Conservation (phyloP, 2,888 invertebrate genomes). For the Catocala sponsa region DNA sequence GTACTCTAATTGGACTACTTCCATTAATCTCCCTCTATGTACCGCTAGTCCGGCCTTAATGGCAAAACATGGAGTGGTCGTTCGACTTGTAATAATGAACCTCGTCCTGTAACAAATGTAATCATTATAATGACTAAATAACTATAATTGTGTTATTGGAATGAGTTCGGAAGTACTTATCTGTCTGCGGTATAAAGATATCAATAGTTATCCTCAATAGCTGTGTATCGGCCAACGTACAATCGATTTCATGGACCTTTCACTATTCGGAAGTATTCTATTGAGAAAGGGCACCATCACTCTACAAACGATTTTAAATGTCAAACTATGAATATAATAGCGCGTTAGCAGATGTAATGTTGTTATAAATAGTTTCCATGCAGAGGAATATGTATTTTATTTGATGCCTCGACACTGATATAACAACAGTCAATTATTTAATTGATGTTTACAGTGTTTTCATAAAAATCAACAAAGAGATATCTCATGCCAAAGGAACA, state of each 20-base stretch:
- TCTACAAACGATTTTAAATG: constrained; percentile 30
- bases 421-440: not conserved
- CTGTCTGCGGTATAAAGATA: not conserved
- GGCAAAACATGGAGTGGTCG: constrained; percentile 26
- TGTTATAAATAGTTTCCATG: not conserved
- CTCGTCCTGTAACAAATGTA: constrained; percentile 31
- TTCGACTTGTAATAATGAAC: constrained; percentile 28
- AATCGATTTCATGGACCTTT: constrained; percentile 28
- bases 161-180: too few relatives aligned
- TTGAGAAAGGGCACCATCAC: constrained; percentile 29
- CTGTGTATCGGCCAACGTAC: not conserved
- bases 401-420: not conserved
- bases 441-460: too few relatives aligned
- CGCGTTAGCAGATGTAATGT: constrained; percentile 17
- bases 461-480: too few relatives aligned
- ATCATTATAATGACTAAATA: constrained; percentile 1
- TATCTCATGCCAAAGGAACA: too few relatives aligned
- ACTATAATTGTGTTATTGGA: not conserved
- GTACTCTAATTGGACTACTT: too few relatives aligned
- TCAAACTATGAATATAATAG: constrained; percentile 17
- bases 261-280: constrained; percentile 23
- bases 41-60: constrained; percentile 33
- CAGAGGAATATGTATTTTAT: not conserved
- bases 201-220: not conserved
- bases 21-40: constrained; percentile 1